Conservation (phyloP, 2,797 vertebrate species). For the Bradypus variegatus region DNA sequence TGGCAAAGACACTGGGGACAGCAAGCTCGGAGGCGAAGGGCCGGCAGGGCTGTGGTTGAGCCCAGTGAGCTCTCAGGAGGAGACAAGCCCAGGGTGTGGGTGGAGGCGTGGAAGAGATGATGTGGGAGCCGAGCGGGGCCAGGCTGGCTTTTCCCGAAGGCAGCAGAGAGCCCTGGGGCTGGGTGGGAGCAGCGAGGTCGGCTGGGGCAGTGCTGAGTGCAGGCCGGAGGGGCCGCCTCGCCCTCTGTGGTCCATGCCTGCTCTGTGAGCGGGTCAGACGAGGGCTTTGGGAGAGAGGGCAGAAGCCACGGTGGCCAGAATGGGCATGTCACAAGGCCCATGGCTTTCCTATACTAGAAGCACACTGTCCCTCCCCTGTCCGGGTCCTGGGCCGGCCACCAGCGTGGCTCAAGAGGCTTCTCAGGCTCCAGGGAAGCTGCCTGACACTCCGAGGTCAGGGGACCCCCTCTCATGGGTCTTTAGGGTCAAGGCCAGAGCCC, state of each 20-base stretch:
- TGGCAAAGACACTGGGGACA: neutral
- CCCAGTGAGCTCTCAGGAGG: neutral
- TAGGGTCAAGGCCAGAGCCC: too few species aligned
- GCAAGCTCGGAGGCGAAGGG: neutral
- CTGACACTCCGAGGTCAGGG: neutral
- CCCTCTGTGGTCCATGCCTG: neutral
- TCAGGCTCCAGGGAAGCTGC: neutral
- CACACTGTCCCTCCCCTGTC: neutral
- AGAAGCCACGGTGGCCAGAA: neutral
- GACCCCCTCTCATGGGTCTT: neutral
- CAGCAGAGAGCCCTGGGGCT: too few species aligned
- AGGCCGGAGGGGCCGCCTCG: neutral
- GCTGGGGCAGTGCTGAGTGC: neutral
- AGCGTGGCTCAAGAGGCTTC: neutral
- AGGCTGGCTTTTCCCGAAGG: accelerated
- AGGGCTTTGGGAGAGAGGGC: neutral
- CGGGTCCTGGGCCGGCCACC: neutral
- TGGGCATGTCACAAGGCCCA: neutral
- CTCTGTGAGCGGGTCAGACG: neutral
- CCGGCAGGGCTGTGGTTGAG: neutral
- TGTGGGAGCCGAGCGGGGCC: neutral
- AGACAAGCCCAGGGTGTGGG: neutral
- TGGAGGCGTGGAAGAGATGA: neutral
- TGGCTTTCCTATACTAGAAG: neutral
- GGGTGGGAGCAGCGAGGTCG: neutral